Evolutionary conservation across 2,888 invertebrate species (phyloP).

Genomic region (Salticus scenicus): DNA sequence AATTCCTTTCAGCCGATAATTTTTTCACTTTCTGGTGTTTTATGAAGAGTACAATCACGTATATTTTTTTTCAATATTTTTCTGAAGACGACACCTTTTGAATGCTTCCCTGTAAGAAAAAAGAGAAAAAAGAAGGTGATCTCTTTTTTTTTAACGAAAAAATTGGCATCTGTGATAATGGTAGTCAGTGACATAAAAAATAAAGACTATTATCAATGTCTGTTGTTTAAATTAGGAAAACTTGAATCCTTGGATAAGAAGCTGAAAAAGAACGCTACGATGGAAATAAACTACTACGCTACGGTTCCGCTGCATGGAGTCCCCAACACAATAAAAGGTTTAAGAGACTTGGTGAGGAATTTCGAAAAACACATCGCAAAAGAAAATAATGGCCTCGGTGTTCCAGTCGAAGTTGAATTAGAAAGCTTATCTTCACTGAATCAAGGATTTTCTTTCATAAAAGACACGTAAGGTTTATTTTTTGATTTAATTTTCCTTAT

Average conservation of each 20-base stretch:
- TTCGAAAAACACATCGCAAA: conserved; percentile 53
- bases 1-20: no score
- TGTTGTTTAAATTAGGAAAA: conserved; percentile 19
- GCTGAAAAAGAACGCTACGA: conserved; percentile 29
- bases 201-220: no score
- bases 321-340: conserved; percentile 46
- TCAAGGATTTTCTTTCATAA: conserved; percentile 22
- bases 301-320: conserved; percentile 59
- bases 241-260: conserved; percentile 46
- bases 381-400: conserved; percentile 45
- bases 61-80: no score
- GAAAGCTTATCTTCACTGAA: conserved; percentile 27
- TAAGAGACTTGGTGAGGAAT: conserved; percentile 34
- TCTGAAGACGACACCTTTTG: no score
- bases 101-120: no score
- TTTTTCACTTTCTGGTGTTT: no score
- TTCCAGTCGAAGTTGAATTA: conserved; percentile 59
- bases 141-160: no score
- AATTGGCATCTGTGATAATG: no score
- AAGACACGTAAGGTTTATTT: conserved; percentile 38
- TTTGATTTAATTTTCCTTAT: no score
- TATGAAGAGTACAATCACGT: no score
- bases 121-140: no score
- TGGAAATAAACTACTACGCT: conserved; percentile 62
- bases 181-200: no score